phyloP scores from a whole-genome alignment of 2,797 vertebrate species.

The Syngnathus rostellatus region DNA sequence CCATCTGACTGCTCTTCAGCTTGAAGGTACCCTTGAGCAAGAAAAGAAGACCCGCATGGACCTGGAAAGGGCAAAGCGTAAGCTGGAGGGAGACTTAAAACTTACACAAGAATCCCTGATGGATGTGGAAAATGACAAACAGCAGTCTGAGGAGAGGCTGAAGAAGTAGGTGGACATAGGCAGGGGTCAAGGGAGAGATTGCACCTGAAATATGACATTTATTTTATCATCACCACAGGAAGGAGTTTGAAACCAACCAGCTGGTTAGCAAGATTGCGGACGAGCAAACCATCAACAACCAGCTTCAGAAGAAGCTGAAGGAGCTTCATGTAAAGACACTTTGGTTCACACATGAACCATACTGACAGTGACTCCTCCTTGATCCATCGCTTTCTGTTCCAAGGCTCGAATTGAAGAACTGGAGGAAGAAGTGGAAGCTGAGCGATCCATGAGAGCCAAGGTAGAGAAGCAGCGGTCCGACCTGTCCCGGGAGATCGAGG shows the following conservation, averaged over 20 bases:
- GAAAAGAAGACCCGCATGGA: constrained; percentile 77
- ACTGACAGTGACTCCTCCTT: neutral
- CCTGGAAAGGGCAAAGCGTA: constrained; percentile 74
- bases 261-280: constrained; percentile 72
- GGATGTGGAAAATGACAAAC: constrained; percentile 76
- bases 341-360: neutral
- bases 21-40: constrained; percentile 75
- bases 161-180: constrained; percentile 66
- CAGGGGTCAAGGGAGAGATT: neutral
- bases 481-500: constrained; percentile 75
- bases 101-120: constrained; percentile 72
- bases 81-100: constrained; percentile 79
- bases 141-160: constrained; percentile 75
- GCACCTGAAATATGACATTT: neutral
- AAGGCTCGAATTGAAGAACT: constrained; percentile 78
- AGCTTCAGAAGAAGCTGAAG: constrained; percentile 65
- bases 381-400: neutral
- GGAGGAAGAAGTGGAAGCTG: constrained; percentile 79
- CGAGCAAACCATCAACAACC: constrained; percentile 61
- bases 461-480: constrained; percentile 74
- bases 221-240: constrained; percentile 52
- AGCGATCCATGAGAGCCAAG: constrained; percentile 63
- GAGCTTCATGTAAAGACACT: constrained; percentile 67
- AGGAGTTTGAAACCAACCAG: constrained; percentile 78
- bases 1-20: constrained; percentile 41